Evolutionary conservation across 2,888 invertebrate species (phyloP).

Genomic region (Proisotoma minuta): DNA sequence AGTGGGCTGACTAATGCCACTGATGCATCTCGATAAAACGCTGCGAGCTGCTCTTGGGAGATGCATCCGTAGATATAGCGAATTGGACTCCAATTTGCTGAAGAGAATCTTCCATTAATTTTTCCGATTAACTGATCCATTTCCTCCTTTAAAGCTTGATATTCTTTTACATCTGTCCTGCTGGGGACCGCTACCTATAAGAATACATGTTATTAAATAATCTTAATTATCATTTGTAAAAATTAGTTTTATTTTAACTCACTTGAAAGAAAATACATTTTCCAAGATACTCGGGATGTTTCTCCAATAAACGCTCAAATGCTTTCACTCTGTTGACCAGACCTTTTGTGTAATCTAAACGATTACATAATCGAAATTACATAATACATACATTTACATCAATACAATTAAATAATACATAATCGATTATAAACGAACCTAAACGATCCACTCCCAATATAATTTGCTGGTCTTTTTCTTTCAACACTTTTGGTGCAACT

Average conservation of each 20-base stretch:
- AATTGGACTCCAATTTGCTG: constrained; percentile 53
- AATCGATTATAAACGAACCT: too few relatives aligned
- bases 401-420: too few relatives aligned
- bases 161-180: constrained; percentile 52
- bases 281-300: constrained; percentile 51
- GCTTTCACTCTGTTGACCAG: constrained; percentile 51
- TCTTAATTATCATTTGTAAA: not conserved
- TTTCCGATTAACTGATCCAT: constrained; percentile 52
- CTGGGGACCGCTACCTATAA: constrained; percentile 52
- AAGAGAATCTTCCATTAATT: constrained; percentile 53
- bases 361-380: too few relatives aligned
- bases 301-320: constrained; percentile 51
- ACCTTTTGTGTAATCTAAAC: constrained; percentile 53
- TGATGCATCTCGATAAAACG: constrained; percentile 52
- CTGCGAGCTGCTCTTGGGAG: constrained; percentile 52
- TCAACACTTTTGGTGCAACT: constrained; percentile 50
- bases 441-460: too few relatives aligned
- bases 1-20: constrained; percentile 53
- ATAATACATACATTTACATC: too few relatives aligned
- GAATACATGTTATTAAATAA: not conserved
- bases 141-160: constrained; percentile 53
- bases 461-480: constrained; percentile 49
- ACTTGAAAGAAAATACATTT: constrained; percentile 50
- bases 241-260: not conserved
- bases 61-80: constrained; percentile 53